A percentile compares a stretch with the other conserved stretches of the same genome.
phyloP scores from a whole-genome alignment of 2,113 vertebrate species.

The Myxocyprinus asiaticus region DNA sequence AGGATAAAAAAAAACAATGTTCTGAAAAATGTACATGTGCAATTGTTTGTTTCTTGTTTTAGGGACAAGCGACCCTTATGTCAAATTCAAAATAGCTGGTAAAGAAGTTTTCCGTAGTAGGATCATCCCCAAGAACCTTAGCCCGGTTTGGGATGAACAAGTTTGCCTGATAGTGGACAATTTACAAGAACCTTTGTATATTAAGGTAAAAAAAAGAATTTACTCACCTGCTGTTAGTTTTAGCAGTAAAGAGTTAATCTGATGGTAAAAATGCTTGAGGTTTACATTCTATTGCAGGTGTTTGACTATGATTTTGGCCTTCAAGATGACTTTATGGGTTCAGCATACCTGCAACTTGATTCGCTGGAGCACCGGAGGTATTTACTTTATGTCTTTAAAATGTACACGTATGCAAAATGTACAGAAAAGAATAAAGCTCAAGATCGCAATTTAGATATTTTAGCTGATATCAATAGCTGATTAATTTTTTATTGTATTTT shows the following conservation, averaged over 20 bases:
- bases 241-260: too few relatives aligned
- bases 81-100: slow-evolving; percentile 85
- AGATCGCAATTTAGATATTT: too few relatives aligned
- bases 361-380: slow-evolving; percentile 81
- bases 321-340: slow-evolving; percentile 91
- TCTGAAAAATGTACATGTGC: too few relatives aligned
- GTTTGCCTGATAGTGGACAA: slow-evolving; percentile 74
- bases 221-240: too few relatives aligned
- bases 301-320: slow-evolving; percentile 90
- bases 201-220: slow-evolving; percentile 74
- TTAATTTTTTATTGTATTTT: too few relatives aligned
- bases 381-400: not conserved
- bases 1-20: too few relatives aligned
- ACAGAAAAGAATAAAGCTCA: too few relatives aligned
- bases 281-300: slow-evolving; percentile 68
- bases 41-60: slow-evolving; percentile 34
- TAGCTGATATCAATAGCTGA: too few relatives aligned
- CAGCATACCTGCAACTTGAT: slow-evolving; percentile 79
- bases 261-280: too few relatives aligned
- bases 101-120: slow-evolving; percentile 86
- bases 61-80: slow-evolving; percentile 88
- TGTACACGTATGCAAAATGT: too few relatives aligned
- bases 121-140: slow-evolving; percentile 85
- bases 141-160: slow-evolving; percentile 86
- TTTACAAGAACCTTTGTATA: slow-evolving; percentile 77